Percentiles rank a stretch among this genome's conserved stretches.
phyloP scores from a whole-genome alignment of 2,888 invertebrate species.

The Caenorhabditis angaria region DNA sequence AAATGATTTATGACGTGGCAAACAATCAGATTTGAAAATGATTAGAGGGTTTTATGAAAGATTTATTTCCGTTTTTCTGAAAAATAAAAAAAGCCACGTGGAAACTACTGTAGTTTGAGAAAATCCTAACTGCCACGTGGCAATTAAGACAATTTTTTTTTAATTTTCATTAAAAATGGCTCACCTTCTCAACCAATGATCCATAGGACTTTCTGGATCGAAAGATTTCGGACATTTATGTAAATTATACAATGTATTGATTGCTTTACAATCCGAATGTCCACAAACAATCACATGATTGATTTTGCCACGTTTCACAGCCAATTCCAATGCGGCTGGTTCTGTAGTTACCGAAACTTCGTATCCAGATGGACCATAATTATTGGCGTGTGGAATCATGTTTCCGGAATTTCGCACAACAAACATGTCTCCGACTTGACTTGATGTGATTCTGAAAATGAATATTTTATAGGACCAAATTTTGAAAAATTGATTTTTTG shows the following conservation, averaged over 20 bases:
- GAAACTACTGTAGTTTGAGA: no score
- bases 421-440: conserved; percentile 93
- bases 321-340: conserved; percentile 92
- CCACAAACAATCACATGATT: conserved; percentile 92
- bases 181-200: conserved; percentile 86
- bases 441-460: conserved; percentile 43
- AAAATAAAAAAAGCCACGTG: no score
- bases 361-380: conserved; percentile 77
- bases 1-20: no score
- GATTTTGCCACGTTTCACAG: conserved; percentile 89
- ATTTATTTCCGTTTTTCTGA: not conserved
- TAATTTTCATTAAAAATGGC: not conserved
- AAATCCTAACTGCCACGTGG: no score
- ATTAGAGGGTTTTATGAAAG: not conserved
- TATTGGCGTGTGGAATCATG: conserved; percentile 88
- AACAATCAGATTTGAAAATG: no score
- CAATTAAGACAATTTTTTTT: conserved; percentile 5
- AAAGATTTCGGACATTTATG: conserved; percentile 77
- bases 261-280: conserved; percentile 97
- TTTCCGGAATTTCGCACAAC: conserved; percentile 96
- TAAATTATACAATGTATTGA: conserved; percentile 87
- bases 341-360: conserved; percentile 85
- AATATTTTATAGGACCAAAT: not conserved
- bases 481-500: no score
- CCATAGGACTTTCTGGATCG: conserved; percentile 80